phyloP scores from a whole-genome alignment of 2,113 vertebrate genomes.

The Lagopus muta region DNA sequence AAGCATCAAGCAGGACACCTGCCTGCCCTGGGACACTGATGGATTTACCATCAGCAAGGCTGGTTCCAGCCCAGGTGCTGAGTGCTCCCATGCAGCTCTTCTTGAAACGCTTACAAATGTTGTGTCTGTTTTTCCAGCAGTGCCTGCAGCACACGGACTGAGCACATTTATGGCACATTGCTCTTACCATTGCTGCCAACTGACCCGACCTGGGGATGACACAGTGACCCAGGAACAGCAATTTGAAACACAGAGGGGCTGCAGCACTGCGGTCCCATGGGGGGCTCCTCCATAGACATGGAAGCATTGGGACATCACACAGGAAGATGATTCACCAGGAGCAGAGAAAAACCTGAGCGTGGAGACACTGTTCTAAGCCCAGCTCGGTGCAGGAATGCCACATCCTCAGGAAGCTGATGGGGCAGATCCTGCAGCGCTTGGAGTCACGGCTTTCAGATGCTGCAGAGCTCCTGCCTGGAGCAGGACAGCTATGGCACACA shows the following conservation, averaged over 20 bases:
- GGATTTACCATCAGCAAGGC: background rate
- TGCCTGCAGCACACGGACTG: background rate
- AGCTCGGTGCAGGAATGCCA: background rate
- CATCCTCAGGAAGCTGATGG: background rate
- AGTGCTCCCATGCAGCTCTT: background rate
- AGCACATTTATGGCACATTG: background rate
- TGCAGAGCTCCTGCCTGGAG: background rate
- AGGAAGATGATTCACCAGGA: rapidly evolving
- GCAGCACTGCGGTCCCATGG: rapidly evolving
- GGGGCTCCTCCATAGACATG: background rate
- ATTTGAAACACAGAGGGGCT: rapidly evolving
- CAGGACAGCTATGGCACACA: background rate
- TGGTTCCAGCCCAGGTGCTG: background rate
- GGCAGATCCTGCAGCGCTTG: background rate
- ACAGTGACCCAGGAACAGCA: background rate
- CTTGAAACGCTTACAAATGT: background rate
- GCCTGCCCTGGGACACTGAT: background rate
- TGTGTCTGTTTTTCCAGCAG: background rate
- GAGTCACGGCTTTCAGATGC: background rate
- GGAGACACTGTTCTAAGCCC: background rate
- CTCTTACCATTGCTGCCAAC: background rate
- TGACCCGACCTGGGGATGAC: background rate
- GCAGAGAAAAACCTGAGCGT: rapidly evolving
- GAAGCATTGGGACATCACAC: rapidly evolving
- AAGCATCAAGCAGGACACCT: background rate